Conservation (phyloP, 2,888 invertebrate species). For the Ochropleura plecta region DNA sequence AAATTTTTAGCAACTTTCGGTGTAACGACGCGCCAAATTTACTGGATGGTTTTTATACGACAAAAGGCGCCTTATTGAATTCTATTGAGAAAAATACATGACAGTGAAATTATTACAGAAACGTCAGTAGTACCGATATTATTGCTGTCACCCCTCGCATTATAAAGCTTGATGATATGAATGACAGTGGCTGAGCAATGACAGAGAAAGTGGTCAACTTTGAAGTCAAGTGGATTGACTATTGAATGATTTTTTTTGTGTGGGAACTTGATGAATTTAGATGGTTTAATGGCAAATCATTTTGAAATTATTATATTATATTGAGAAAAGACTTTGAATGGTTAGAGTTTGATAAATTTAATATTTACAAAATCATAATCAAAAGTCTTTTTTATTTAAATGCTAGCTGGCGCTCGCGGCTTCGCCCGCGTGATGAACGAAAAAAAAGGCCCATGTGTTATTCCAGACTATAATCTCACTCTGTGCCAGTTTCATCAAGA, state of each 20-base stretch:
- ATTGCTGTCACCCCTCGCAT: conserved; percentile 59
- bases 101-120: conserved; percentile 71
- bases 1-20: conserved; percentile 48
- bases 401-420: no score
- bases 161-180: conserved; percentile 53
- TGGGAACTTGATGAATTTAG: conserved; percentile 13
- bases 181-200: conserved; percentile 30
- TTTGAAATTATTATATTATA: neutral
- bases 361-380: no score
- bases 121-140: conserved; percentile 56
- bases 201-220: conserved; percentile 48
- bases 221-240: conserved; percentile 5
- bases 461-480: no score
- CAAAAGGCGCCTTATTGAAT: conserved; percentile 83
- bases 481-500: no score
- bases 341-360: neutral
- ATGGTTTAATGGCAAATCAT: neutral
- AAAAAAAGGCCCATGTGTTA: no score
- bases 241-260: conserved; percentile 27
- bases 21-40: conserved; percentile 70
- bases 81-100: conserved; percentile 82
- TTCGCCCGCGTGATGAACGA: no score
- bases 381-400: no score
- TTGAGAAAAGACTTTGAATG: neutral
- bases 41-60: conserved; percentile 78